These are phyloP conservation scores for Beroe forskalii DNA, from an alignment of 37 sponge, comb jelly and placozoan species.

Conservation along the genomic window DNA sequence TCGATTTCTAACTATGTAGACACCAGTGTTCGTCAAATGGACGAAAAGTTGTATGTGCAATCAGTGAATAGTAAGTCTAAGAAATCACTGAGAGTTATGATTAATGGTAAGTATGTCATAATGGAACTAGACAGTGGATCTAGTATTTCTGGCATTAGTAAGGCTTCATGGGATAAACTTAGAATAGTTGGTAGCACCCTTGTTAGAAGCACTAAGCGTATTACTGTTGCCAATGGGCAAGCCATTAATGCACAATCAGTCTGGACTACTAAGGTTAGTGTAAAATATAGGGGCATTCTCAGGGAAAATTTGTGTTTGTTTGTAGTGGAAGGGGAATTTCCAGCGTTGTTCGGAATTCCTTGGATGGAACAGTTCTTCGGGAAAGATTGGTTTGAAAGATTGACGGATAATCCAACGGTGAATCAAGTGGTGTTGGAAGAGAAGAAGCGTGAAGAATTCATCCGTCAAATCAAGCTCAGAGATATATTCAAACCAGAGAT, in stretches of 20 bases:
- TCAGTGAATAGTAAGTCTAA: background rate
- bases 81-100: background rate
- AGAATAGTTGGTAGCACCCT: background rate
- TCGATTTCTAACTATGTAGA: no score
- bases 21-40: no score
- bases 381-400: slow-evolving; percentile 1
- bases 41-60: background rate
- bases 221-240: background rate
- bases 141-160: background rate
- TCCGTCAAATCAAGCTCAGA: background rate
- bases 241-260: background rate
- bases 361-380: background rate
- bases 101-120: background rate
- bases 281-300: slow-evolving; percentile 9
- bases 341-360: background rate
- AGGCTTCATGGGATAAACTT: background rate
- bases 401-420: background rate
- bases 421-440: background rate
- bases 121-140: slow-evolving; percentile 39
- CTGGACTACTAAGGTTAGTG: background rate
- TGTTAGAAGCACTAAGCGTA: background rate
- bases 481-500: background rate
- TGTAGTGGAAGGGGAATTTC: slow-evolving; percentile 10
- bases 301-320: background rate
- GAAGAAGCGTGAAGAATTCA: background rate